These are phyloP conservation scores for Drosophila burlai DNA, from an alignment of 1,140 invertebrate genomes.

Conservation along the genomic window DNA sequence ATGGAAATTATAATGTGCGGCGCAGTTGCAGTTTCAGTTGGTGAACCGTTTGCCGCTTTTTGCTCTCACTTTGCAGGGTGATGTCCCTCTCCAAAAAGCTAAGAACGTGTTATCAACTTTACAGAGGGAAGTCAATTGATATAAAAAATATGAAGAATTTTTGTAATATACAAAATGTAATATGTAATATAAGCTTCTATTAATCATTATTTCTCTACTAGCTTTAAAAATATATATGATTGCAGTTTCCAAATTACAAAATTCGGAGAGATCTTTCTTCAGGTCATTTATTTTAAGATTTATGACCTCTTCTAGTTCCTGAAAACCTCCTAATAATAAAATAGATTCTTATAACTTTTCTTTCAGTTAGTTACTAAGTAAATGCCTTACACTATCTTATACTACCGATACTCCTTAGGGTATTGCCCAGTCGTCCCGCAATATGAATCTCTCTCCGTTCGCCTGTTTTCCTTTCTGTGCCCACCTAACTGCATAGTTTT, in stretches of 20 bases:
- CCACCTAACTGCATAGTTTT: constrained; percentile 54
- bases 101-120: neutral
- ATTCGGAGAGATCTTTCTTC: no score
- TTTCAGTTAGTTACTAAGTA: neutral
- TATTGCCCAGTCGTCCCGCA: constrained; percentile 12
- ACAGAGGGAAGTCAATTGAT: neutral
- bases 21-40: constrained; percentile 67
- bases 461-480: constrained; percentile 32
- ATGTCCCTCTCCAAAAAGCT: neutral
- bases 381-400: no score
- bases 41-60: constrained; percentile 46
- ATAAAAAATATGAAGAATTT: neutral
- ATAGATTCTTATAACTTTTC: neutral
- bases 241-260: no score
- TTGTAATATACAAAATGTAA: neutral
- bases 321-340: no score
- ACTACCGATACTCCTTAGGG: neutral
- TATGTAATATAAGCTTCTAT: neutral
- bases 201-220: no score
- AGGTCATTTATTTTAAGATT: no score
- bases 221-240: no score
- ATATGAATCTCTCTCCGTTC: neutral
- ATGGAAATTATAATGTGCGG: constrained; percentile 82
- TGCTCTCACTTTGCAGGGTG: constrained; percentile 15
- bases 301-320: no score